Percentiles rank a stretch among this genome's conserved stretches.
Evolutionary conservation across 2,113 vertebrate species (phyloP).

Genomic region (Platycercus adscitus): DNA sequence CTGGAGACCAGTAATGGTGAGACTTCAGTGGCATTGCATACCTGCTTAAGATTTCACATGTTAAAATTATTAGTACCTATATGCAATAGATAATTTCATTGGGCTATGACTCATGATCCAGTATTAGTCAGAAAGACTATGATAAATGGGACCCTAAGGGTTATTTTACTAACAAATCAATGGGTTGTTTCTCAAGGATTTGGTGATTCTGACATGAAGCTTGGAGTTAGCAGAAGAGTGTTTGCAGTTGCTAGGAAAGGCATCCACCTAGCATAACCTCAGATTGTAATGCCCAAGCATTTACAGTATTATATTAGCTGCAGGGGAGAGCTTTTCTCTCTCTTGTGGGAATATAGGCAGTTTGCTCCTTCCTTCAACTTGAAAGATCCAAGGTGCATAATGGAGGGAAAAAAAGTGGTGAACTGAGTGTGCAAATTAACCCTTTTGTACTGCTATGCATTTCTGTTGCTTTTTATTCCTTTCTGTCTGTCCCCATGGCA

Average conservation of each 20-base stretch:
- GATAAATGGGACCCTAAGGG: neutral
- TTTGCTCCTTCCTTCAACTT: neutral
- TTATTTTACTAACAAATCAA: neutral
- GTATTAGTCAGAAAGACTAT: neutral
- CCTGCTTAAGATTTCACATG: neutral
- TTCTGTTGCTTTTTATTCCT: neutral
- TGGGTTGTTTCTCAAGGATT: neutral
- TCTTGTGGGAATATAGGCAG: neutral
- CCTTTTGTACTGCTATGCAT: neutral
- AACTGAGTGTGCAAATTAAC: neutral
- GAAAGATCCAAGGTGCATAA: neutral
- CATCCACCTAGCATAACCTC: neutral
- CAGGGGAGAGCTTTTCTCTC: neutral
- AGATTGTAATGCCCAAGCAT: neutral
- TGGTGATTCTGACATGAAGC: neutral
- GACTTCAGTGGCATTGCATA: accelerated
- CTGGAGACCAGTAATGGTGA: neutral
- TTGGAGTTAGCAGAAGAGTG: neutral
- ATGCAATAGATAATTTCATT: neutral
- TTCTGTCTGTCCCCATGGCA: neutral
- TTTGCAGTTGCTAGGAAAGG: neutral
- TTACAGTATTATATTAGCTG: neutral
- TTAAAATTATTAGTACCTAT: neutral
- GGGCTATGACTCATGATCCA: neutral
- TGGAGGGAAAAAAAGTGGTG: neutral